These are phyloP conservation scores for Dallia pectoralis DNA, from an alignment of 2,797 vertebrate species.

Conservation along the genomic window DNA sequence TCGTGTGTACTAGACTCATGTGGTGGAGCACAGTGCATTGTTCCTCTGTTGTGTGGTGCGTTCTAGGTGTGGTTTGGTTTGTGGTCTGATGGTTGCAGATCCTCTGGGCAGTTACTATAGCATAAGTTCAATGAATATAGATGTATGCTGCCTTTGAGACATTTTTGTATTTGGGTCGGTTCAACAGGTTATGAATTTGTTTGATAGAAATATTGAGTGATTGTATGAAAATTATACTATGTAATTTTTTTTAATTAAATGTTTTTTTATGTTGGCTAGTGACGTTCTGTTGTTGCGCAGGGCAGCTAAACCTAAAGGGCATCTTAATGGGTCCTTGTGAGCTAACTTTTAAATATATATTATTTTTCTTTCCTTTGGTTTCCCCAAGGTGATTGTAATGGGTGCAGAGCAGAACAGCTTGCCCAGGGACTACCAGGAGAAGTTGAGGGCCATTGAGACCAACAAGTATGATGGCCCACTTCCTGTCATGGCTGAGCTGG, in stretches of 20 bases:
- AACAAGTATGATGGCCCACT: constrained; percentile 49
- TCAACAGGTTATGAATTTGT: no score
- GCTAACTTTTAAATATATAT: no score
- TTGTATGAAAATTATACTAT: no score
- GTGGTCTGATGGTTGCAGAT: not conserved
- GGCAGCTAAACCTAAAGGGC: constrained; percentile 44
- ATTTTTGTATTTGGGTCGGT: no score
- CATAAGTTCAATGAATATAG: no score
- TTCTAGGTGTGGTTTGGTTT: not conserved
- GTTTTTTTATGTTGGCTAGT: not conserved
- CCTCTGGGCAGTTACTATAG: no score
- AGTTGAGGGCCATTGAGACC: constrained; percentile 76
- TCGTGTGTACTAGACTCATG: constrained; percentile 27
- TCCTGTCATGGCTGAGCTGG: no score
- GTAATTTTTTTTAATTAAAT: not conserved
- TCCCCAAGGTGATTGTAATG: no score
- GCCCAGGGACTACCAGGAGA: constrained; percentile 78
- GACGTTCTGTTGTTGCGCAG: constrained; percentile 36
- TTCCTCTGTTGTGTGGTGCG: constrained; percentile 19
- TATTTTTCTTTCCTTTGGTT: no score
- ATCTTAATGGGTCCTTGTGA: no score
- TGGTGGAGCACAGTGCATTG: constrained; percentile 13
- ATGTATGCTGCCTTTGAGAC: no score
- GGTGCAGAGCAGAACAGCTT: constrained; percentile 81
- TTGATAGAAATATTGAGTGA: no score